Conservation (phyloP, 2,113 vertebrate genomes). For the Heliornis fulica region DNA sequence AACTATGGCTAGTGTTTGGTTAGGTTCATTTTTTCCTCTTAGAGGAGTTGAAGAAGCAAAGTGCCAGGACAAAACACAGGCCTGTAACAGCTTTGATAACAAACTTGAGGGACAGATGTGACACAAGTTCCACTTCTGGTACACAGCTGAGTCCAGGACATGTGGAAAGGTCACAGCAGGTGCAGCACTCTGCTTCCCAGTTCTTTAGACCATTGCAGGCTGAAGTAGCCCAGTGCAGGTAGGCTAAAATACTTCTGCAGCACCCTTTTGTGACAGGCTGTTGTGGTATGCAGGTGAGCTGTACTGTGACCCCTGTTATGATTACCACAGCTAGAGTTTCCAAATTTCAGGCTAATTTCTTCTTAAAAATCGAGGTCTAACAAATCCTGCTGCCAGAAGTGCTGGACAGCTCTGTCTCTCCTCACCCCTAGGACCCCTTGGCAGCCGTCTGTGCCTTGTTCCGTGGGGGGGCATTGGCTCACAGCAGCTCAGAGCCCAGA, state of each 20-base stretch:
- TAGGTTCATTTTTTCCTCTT: neutral
- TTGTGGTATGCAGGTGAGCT: neutral
- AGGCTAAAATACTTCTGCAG: neutral
- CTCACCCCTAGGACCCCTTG: too few relatives aligned
- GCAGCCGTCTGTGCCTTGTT: fast-evolving
- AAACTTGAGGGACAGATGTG: neutral
- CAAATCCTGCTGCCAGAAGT: neutral
- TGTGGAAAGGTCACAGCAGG: neutral
- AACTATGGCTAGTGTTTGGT: neutral
- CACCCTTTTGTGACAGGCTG: neutral
- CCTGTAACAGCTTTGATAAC: neutral
- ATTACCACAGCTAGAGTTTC: neutral
- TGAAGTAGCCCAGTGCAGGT: neutral
- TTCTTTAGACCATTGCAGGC: neutral
- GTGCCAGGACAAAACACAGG: neutral
- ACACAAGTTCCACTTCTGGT: neutral
- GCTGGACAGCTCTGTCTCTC: neutral
- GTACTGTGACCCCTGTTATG: neutral
- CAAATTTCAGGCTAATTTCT: neutral
- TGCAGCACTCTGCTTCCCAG: neutral
- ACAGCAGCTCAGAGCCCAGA: neutral
- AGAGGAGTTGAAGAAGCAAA: neutral
- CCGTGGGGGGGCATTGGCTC: neutral
- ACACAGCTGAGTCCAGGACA: neutral
- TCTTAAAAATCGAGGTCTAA: neutral